Evolutionary conservation across 64 coral and sea anemone genomes (phyloP).

Genomic region (Acropora yongei): DNA sequence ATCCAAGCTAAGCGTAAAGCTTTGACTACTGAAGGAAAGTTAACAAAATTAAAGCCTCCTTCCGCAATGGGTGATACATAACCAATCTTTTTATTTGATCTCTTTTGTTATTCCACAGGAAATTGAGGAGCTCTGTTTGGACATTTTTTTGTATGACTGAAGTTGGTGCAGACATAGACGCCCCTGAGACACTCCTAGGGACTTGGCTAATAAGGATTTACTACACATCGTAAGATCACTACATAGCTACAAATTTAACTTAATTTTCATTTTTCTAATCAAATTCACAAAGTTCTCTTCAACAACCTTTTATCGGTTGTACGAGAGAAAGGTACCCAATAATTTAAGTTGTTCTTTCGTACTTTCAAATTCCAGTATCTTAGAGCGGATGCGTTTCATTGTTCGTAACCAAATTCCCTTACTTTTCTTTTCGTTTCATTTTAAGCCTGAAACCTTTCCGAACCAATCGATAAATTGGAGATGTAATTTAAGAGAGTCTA

Average conservation of each 20-base stretch:
- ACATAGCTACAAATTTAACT: background rate
- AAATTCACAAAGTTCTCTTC: background rate
- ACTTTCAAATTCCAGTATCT: background rate
- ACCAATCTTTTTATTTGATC: too few species aligned
- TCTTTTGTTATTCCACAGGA: too few species aligned
- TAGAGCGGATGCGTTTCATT: background rate
- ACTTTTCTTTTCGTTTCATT: background rate
- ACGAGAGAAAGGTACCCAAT: background rate
- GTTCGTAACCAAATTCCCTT: background rate
- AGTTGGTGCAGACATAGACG: background rate
- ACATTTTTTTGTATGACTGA: too few species aligned
- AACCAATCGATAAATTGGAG: background rate
- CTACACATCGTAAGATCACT: constrained; percentile 1
- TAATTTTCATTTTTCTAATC: constrained; percentile 5
- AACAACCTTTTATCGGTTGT: background rate
- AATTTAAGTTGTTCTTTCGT: background rate
- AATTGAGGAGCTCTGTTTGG: too few species aligned
- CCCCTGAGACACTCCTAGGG: constrained; percentile 9
- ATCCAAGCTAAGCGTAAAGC: too few species aligned
- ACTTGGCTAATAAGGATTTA: background rate
- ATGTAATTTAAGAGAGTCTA: background rate
- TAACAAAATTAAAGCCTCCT: too few species aligned
- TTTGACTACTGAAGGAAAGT: too few species aligned
- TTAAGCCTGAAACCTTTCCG: background rate
- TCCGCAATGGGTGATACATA: too few species aligned